Conservation (phyloP, 2,797 vertebrate species). For the Avahi laniger region DNA sequence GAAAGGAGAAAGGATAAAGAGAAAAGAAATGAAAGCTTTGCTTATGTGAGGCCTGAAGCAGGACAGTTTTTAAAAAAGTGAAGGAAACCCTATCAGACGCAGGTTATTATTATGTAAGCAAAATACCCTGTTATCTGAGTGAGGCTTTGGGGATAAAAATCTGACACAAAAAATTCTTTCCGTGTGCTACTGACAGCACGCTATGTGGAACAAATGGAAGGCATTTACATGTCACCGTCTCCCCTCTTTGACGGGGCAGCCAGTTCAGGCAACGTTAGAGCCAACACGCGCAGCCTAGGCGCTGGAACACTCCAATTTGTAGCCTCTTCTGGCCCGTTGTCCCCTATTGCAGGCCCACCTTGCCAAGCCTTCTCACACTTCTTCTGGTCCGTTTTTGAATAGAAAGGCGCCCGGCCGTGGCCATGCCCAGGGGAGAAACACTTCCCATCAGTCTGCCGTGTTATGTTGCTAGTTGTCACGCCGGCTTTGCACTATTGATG, state of each 20-base stretch:
- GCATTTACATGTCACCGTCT: slow-evolving; percentile 58
- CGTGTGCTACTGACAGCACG: slow-evolving; percentile 24
- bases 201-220: slow-evolving; percentile 56
- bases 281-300: not conserved
- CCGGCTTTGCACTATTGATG: not conserved
- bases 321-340: not conserved
- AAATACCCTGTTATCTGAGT: slow-evolving; percentile 7
- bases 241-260: slow-evolving; percentile 18
- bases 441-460: not conserved
- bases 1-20: not conserved
- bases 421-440: accelerated
- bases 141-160: slow-evolving; percentile 54
- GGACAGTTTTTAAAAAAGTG: not conserved
- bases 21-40: not conserved
- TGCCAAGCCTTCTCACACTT: not conserved
- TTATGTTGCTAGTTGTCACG: accelerated
- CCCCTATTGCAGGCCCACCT: not conserved
- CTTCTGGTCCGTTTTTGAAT: not conserved
- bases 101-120: not conserved
- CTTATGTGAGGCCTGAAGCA: not conserved
- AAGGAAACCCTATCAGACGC: slow-evolving; percentile 39
- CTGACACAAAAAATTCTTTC: slow-evolving; percentile 73
- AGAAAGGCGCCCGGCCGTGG: accelerated
- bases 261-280: not conserved
- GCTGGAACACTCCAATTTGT: not conserved